phyloP scores from a whole-genome alignment of 2,888 invertebrate genomes.

The Idaea straminata region DNA sequence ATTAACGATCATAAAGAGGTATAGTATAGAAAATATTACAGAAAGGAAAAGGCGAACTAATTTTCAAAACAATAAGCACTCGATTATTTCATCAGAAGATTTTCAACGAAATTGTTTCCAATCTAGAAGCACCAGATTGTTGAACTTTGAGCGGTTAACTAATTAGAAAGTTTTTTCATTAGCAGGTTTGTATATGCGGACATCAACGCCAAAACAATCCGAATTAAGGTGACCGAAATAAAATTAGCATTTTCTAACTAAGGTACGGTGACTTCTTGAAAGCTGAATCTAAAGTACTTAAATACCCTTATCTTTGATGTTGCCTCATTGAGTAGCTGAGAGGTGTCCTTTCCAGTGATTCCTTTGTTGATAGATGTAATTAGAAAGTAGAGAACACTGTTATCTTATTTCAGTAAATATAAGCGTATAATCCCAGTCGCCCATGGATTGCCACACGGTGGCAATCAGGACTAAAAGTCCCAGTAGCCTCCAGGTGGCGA shows the following conservation, averaged over 20 bases:
- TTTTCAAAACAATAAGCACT: neutral
- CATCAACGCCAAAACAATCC: conserved; percentile 34
- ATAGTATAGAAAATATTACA: too few relatives aligned
- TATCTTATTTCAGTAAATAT: neutral
- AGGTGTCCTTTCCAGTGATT: neutral
- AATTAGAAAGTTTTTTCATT: conserved; percentile 53
- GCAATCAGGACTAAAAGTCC: too few relatives aligned
- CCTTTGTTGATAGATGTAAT: neutral
- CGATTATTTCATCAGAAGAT: neutral
- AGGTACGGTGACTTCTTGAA: conserved; percentile 30
- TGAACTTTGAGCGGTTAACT: conserved; percentile 29
- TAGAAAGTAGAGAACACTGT: neutral
- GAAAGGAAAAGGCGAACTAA: too few relatives aligned
- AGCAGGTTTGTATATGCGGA: conserved; percentile 36
- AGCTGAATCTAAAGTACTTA: conserved; percentile 27
- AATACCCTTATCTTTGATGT: conserved; percentile 25
- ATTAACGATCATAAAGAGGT: too few relatives aligned
- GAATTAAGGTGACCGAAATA: conserved; percentile 34
- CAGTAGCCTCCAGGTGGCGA: too few relatives aligned
- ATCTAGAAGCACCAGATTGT: conserved; percentile 31
- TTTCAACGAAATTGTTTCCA: conserved; percentile 26
- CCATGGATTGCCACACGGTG: too few relatives aligned
- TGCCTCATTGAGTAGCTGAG: conserved; percentile 5
- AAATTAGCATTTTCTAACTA: conserved; percentile 42
- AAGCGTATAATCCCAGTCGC: too few relatives aligned